Base-by-base conservation (phyloP, 2,797 vertebrate species). In the Selene dorsalis region DNA sequence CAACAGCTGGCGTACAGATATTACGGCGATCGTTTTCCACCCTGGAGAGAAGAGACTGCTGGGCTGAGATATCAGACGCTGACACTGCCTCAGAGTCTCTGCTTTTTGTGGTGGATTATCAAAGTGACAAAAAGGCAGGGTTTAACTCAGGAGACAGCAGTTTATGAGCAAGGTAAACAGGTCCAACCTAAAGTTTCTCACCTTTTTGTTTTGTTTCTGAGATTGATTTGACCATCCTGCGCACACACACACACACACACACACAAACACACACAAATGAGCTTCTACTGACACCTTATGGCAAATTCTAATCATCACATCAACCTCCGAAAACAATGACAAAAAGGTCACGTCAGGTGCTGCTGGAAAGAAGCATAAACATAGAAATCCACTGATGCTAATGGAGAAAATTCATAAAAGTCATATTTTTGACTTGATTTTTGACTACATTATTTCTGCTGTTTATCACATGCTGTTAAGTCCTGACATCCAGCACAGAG, bases 1-100 rank as follows among this genome's bases (percentile, higher is more conserved):
- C 74, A 61, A 32, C 88, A 88, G 81, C 88, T 87, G 87, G 80
- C 4, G 10, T n/a, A 6, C 50, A 61, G 53, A 83, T 72, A 82
- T 86, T 73, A 75, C 57, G 77, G 39, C 3, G 47, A 77, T 83
- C 61, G 61, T 69, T 69, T 83, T 73, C 73, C 69, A 72, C 65
- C 52, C 45, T 67, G 52, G 69, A 74, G 79, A 71, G 7, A 12
- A 63, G 56, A 80, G 2, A 24, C 62, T 68, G 64, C 60, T 20
- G 63, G 24, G 68, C 52, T 0, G 16, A 73, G 63, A 24, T 14
- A 55, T 41, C 63, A 58, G 2, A 39, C 48, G 16, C 12, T 47
- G 14, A 45, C 60, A 16, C 52, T 14, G 64, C 17, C 4, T 0
- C 41, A 41, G 12, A 57, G 28, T 8, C 9, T 22, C 58, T 26